Base-by-base conservation (phyloP, 2,797 vertebrate species). In the Podarcis lilfordi region DNA sequence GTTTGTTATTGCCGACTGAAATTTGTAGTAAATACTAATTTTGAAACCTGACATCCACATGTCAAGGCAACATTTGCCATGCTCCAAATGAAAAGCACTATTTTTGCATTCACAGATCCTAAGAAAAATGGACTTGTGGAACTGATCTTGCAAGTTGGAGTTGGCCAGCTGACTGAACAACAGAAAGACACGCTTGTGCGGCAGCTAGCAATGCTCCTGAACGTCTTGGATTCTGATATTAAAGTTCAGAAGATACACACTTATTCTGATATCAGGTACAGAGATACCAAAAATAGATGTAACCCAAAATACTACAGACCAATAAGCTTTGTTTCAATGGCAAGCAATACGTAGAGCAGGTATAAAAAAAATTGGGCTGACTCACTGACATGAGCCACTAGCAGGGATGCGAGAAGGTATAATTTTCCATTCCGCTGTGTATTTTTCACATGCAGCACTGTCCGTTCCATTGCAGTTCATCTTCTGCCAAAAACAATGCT, bases 251-350 rank as follows among this genome's bases (percentile, higher is more conserved):
- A 96, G 71, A 97, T 98, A 94, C 97, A 97, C 87, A 97, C 98
- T 76, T 97, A 98, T 94, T 98, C 98, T 0, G 98, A 98, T 87
- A 96, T 98, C 97, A 99, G 98, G 98, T 99, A 97, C 86, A 90
- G 45, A 82, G 74, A 82, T 81, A 15, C 5, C 3, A 27, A 50
- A 2, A 7, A 6, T 2, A 37, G n/a, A 37, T 8, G 45, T 55
- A 29, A 25, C n/a, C n/a, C 59, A 35, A 32, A 78, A 27, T 21
- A n/a, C 8, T 66, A 69, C 17, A 66, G 27, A n/a, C 13, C 6
- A 69, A 11, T 35, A 78, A 69, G 17, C n/a, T 29, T 86, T 23
- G 5, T 15, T 78, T 78, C 45, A 68, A 29, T 68, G 61, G 10
- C n/a, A 32, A 55, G 19, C 19, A 21, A 5, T 59, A 4, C 19